phyloP scores from a whole-genome alignment of 2,113 vertebrate species.

The Pelusios castaneus region DNA sequence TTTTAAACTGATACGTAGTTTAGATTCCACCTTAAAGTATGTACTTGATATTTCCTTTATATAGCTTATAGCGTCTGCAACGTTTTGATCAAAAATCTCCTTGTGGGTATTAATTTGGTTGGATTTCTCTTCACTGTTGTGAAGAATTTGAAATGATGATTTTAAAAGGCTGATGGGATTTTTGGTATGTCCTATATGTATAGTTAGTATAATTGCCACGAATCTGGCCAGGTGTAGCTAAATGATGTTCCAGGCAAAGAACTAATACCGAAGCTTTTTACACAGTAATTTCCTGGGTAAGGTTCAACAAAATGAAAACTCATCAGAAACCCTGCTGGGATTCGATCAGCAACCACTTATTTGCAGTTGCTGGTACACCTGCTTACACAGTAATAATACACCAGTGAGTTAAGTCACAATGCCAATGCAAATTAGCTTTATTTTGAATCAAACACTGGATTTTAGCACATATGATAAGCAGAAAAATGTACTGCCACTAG shows the following conservation, averaged over 20 bases:
- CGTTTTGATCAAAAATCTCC: constrained; percentile 48
- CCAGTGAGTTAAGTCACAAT: constrained; percentile 76
- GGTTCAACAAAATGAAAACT: constrained; percentile 82
- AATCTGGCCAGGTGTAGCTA: constrained; percentile 79
- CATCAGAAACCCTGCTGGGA: constrained; percentile 83
- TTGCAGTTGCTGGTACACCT: constrained; percentile 81
- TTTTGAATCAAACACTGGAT: constrained; percentile 71
- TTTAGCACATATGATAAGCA: constrained; percentile 49
- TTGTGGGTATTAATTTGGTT: constrained; percentile 47
- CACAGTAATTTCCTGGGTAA: constrained; percentile 80
- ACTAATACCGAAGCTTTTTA: constrained; percentile 75
- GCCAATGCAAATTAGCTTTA: constrained; percentile 81
- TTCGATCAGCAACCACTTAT: constrained; percentile 83
- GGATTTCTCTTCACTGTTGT: constrained; percentile 36
- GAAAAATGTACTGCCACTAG: constrained; percentile 33
- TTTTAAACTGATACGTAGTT: neutral
- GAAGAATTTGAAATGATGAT: constrained; percentile 37
- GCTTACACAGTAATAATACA: constrained; percentile 81
- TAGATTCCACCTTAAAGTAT: constrained; percentile 50
- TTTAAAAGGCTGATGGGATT: constrained; percentile 58
- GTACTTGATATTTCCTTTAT: constrained; percentile 12
- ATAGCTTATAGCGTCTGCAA: constrained; percentile 44
- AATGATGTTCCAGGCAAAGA: constrained; percentile 73
- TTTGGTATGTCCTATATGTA: constrained; percentile 63
- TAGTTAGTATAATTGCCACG: constrained; percentile 68